A percentile compares a stretch with the other conserved stretches of the same genome.
Conservation (phyloP, 2,888 invertebrate species). For the Arrhopalites spinosus region DNA sequence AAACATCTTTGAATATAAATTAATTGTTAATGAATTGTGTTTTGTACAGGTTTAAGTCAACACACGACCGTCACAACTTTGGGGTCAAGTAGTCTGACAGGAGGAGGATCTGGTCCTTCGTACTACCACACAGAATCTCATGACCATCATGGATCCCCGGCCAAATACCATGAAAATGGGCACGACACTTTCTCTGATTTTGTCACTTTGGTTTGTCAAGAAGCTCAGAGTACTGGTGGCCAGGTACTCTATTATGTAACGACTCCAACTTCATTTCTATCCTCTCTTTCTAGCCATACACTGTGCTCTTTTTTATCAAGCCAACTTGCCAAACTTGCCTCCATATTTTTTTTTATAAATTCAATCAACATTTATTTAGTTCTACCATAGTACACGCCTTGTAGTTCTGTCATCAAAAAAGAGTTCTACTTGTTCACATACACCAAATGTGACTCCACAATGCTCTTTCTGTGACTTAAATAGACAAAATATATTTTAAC, state of each 20-base stretch:
- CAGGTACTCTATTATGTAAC: slow-evolving; percentile 47
- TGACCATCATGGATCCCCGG: slow-evolving; percentile 60
- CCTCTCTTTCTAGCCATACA: not conserved
- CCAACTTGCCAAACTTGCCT: slow-evolving; percentile 1
- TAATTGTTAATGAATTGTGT: too few relatives aligned
- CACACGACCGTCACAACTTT: slow-evolving; percentile 63
- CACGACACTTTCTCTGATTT: slow-evolving; percentile 90
- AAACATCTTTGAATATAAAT: too few relatives aligned
- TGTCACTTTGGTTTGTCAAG: slow-evolving; percentile 95
- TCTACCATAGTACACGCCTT: too few relatives aligned
- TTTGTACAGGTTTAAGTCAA: slow-evolving; percentile 59
- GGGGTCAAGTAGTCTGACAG: slow-evolving; percentile 63
- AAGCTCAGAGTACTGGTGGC: slow-evolving; percentile 68
- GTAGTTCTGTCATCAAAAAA: too few relatives aligned
- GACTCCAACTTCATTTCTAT: slow-evolving; percentile 17
- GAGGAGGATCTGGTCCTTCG: slow-evolving; percentile 56
- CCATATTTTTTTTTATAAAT: not conserved
- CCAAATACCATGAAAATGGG: slow-evolving; percentile 80
- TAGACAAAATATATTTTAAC: too few relatives aligned
- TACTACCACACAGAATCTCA: slow-evolving; percentile 65
- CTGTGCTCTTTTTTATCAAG: not conserved
- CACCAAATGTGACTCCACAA: too few relatives aligned
- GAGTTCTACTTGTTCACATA: too few relatives aligned
- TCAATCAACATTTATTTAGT: too few relatives aligned
- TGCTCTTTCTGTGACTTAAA: too few relatives aligned